phyloP scores from a whole-genome alignment of 2,797 vertebrate genomes.

The Clarias laeviceps region DNA sequence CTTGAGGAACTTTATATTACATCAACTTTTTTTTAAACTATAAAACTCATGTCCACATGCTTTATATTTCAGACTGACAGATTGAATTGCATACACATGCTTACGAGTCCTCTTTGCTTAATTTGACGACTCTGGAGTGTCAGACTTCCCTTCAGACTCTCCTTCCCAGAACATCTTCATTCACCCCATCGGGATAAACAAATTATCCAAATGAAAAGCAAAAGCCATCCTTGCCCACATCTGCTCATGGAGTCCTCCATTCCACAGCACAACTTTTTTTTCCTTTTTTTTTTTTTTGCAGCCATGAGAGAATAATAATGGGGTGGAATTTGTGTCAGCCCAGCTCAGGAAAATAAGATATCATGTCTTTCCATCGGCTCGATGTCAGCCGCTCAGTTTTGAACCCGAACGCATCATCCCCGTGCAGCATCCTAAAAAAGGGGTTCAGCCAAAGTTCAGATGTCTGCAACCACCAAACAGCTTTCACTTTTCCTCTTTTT shows the following conservation, averaged over 20 bases:
- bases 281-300: conserved; percentile 54
- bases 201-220: conserved; percentile 88
- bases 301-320: conserved; percentile 92
- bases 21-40: not conserved
- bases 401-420: conserved; percentile 88
- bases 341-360: conserved; percentile 97
- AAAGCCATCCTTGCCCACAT: conserved; percentile 77
- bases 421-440: conserved; percentile 76
- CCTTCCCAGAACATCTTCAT: conserved; percentile 77
- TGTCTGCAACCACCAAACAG: conserved; percentile 83
- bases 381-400: conserved; percentile 91
- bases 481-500: conserved; percentile 65
- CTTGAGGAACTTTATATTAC: conserved; percentile 10
- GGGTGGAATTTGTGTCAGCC: conserved; percentile 93
- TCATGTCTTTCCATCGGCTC: conserved; percentile 95
- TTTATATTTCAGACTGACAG: conserved; percentile 74
- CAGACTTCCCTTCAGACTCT: conserved; percentile 66
- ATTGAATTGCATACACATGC: conserved; percentile 79
- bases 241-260: conserved; percentile 79
- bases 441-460: conserved; percentile 95
- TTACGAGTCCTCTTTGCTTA: conserved; percentile 66
- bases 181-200: conserved; percentile 72
- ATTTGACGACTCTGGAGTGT: conserved; percentile 72
- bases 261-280: conserved; percentile 69
- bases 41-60: conserved; percentile 69